These are phyloP conservation scores for Thymallus thymallus DNA, from an alignment of 2,113 vertebrate genomes.

Conservation along the genomic window DNA sequence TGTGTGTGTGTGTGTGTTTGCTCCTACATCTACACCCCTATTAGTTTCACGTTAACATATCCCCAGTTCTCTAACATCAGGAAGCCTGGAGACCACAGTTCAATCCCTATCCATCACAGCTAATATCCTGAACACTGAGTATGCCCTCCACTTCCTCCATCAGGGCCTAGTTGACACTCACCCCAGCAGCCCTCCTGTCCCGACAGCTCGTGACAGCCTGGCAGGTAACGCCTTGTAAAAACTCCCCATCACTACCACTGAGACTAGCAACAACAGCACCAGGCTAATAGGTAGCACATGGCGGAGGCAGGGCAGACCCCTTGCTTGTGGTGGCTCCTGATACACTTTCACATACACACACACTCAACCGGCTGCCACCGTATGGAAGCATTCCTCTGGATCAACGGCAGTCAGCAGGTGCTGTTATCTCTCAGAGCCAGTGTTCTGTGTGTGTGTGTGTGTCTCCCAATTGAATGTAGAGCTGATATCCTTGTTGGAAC, in stretches of 20 bases:
- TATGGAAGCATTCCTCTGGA: slow-evolving; percentile 31
- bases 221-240: slow-evolving; percentile 64
- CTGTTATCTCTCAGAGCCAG: slow-evolving; percentile 21
- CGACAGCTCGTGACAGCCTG: slow-evolving; percentile 53
- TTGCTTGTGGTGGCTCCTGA: slow-evolving; percentile 47
- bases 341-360: slow-evolving; percentile 8
- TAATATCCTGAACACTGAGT: slow-evolving; percentile 38
- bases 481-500: slow-evolving; percentile 20
- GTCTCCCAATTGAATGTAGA: not conserved
- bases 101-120: slow-evolving; percentile 48
- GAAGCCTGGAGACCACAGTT: not conserved
- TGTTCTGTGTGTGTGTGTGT: too few species aligned
- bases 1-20: not conserved
- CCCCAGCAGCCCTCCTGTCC: slow-evolving; percentile 23
- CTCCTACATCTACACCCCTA: slow-evolving; percentile 19
- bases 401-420: slow-evolving; percentile 32
- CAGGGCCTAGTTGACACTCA: slow-evolving; percentile 15
- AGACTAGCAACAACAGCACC: slow-evolving; percentile 61
- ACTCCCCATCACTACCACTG: slow-evolving; percentile 31
- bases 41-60: too few species aligned
- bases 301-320: slow-evolving; percentile 17
- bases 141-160: not conserved
- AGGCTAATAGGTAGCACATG: slow-evolving; percentile 69
- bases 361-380: not conserved
- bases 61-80: too few species aligned